Evolutionary conservation across 1,140 invertebrate species (phyloP).

Genomic region (Oppia nitens): DNA sequence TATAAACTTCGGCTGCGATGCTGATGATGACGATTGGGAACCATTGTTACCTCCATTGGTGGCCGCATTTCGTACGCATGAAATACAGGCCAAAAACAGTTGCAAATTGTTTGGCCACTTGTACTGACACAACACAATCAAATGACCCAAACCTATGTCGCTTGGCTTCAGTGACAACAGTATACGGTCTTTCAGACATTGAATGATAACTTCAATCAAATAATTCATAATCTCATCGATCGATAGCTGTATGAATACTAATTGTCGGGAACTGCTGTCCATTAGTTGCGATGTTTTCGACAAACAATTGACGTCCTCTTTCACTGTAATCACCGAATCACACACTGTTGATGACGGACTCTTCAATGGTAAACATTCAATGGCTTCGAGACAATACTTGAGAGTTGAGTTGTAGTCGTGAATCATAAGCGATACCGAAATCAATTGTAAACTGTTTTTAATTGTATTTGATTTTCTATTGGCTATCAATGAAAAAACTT

Average conservation of each 20-base stretch:
- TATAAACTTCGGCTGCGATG: slow-evolving; percentile 17
- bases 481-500: not conserved
- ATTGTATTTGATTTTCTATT: not conserved
- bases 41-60: too few species aligned
- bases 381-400: not conserved
- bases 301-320: not conserved
- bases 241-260: slow-evolving; percentile 2
- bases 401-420: not conserved
- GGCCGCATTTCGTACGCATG: not conserved
- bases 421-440: not conserved
- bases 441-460: not conserved
- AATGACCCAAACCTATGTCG: slow-evolving; percentile 13
- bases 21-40: not conserved
- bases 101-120: slow-evolving; percentile 13
- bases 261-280: not conserved
- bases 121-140: slow-evolving; percentile 16
- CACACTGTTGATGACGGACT: not conserved
- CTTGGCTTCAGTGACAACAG: slow-evolving; percentile 1
- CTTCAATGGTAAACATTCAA: not conserved
- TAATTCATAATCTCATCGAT: slow-evolving; percentile 5
- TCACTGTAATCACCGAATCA: too few species aligned
- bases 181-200: slow-evolving; percentile 8
- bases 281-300: not conserved
- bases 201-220: slow-evolving; percentile 9
- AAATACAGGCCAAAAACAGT: not conserved